phyloP scores from a whole-genome alignment of 1,140 invertebrate species.

The Leptonema lineaticorne region DNA sequence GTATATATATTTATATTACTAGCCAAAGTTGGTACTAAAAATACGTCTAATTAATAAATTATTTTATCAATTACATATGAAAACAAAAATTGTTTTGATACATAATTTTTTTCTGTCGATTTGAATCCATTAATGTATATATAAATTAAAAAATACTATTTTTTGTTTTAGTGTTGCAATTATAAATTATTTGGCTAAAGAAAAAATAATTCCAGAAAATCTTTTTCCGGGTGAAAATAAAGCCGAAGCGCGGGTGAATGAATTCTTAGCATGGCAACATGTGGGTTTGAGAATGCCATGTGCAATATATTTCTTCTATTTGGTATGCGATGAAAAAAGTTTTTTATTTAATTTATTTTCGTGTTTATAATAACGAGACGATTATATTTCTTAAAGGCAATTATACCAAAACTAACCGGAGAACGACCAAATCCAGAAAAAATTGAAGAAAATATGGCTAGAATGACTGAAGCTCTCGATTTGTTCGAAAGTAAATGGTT shows the following conservation, averaged over 20 bases:
- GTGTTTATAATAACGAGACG: no score
- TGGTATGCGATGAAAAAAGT: no score
- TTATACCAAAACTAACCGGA: conserved; percentile 57
- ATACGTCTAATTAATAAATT: background rate
- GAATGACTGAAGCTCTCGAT: conserved; percentile 60
- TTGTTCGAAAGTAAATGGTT: conserved; percentile 67
- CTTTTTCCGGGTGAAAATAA: conserved; percentile 71
- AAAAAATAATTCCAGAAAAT: conserved; percentile 54
- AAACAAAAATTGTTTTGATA: no score
- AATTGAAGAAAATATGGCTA: conserved; percentile 51
- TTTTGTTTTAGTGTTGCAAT: conserved; percentile 70
- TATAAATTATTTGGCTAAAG: conserved; percentile 51
- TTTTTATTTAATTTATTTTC: no score
- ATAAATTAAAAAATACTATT: conserved; percentile 17
- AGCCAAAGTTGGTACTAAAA: background rate
- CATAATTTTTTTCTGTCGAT: no score
- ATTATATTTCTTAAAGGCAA: conserved; percentile 46
- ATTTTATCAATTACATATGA: conserved; percentile 4
- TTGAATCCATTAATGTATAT: no score
- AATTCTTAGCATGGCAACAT: conserved; percentile 89
- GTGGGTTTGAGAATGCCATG: conserved; percentile 67
- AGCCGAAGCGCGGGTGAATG: conserved; percentile 73
- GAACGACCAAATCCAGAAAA: conserved; percentile 50
- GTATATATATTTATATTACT: background rate
- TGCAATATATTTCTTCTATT: conserved; percentile 67